A percentile compares a stretch with the other conserved stretches of the same genome.
Conservation (phyloP, 2,888 invertebrate genomes). For the Apodemia hepburni region DNA sequence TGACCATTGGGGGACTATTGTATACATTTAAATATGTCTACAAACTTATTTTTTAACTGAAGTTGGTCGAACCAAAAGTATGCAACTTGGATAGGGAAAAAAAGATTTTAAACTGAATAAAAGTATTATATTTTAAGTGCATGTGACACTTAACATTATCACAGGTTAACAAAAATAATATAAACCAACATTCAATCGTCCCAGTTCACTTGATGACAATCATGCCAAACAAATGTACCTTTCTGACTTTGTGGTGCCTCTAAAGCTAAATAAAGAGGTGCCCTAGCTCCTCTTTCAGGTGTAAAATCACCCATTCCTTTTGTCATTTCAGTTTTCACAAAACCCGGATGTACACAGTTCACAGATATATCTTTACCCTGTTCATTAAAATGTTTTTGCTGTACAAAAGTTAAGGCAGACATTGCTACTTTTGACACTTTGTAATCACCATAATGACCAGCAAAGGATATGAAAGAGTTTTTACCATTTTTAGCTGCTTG, state of each 20-base stretch:
- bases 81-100: background rate
- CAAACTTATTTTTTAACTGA: too few relatives aligned
- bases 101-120: conserved; percentile 37
- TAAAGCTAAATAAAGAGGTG: conserved; percentile 64
- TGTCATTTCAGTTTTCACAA: conserved; percentile 74
- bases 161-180: conserved; percentile 64
- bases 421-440: conserved; percentile 74
- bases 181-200: conserved; percentile 58
- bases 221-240: conserved; percentile 73
- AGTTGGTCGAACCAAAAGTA: background rate
- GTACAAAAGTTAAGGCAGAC: conserved; percentile 71
- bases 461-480: conserved; percentile 61
- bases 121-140: conserved; percentile 68
- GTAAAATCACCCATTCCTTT: conserved; percentile 72
- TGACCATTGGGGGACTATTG: too few relatives aligned
- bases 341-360: conserved; percentile 74
- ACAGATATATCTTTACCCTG: conserved; percentile 70
- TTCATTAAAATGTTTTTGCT: conserved; percentile 65
- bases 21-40: too few relatives aligned
- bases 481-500: conserved; percentile 73
- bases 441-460: conserved; percentile 70
- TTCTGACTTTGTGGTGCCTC: conserved; percentile 68
- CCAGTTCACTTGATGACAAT: conserved; percentile 74
- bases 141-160: conserved; percentile 64
- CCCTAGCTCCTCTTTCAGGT: conserved; percentile 65